These are phyloP conservation scores for Danionella dracula DNA, from an alignment of 2,797 vertebrate species.

Conservation along the genomic window DNA sequence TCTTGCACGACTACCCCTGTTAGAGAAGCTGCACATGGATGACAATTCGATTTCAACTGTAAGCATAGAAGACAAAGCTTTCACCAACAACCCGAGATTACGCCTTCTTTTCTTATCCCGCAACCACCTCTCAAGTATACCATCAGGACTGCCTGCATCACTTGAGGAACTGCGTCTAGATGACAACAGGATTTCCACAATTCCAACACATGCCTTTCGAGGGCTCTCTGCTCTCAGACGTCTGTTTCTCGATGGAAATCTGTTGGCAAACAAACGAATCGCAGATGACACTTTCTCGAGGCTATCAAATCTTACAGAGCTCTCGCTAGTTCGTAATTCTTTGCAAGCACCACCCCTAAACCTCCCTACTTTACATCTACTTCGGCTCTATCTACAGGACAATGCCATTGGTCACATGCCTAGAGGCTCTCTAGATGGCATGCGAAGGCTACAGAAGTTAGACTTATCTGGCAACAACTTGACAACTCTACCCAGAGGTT, in stretches of 20 bases:
- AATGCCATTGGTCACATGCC: conserved; percentile 90
- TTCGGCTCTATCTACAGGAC: conserved; percentile 87
- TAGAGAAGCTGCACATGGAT: conserved; percentile 91
- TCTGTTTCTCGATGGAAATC: conserved; percentile 88
- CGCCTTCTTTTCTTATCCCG: conserved; percentile 86
- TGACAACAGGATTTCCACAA: conserved; percentile 92
- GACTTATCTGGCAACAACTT: conserved; percentile 94
- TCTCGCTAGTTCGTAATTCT: conserved; percentile 88
- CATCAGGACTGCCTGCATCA: conserved; percentile 81
- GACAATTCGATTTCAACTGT: conserved; percentile 95
- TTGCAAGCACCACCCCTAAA: conserved; percentile 82
- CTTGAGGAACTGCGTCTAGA: conserved; percentile 89
- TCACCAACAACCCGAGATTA: conserved; percentile 81
- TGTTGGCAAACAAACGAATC: conserved; percentile 90
- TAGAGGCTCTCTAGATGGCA: conserved; percentile 75
- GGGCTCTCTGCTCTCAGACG: conserved; percentile 82
- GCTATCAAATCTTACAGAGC: conserved; percentile 86
- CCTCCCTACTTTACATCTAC: conserved; percentile 77
- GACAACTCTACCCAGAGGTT: conserved; percentile 83
- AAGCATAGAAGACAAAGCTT: conserved; percentile 92
- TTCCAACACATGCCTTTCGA: conserved; percentile 87
- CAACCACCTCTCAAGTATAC: conserved; percentile 93
- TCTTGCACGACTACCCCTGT: conserved; percentile 80
- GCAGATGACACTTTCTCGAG: conserved; percentile 87
- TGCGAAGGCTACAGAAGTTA: conserved; percentile 80